A percentile compares a stretch with the other conserved stretches of the same genome.
Conservation (phyloP, 1,140 invertebrate genomes). For the Drosophila athabasca region DNA sequence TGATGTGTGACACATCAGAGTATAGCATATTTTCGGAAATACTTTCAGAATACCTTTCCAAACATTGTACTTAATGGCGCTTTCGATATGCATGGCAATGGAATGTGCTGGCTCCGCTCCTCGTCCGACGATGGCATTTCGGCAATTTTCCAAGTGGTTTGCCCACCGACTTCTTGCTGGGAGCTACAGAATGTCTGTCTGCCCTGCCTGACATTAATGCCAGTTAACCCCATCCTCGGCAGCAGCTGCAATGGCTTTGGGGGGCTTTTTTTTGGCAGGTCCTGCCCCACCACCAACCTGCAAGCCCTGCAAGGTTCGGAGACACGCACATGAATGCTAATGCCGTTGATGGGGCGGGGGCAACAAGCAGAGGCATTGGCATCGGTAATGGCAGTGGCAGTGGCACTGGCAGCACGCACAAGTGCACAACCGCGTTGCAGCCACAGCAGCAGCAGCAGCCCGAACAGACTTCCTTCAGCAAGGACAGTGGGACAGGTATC, state of each 20-base stretch:
- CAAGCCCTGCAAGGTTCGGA: constrained; percentile 3
- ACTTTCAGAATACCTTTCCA: constrained; percentile 31
- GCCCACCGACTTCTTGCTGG: constrained; percentile 30
- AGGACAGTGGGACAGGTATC: constrained; percentile 26
- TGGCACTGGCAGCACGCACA: constrained; percentile 65
- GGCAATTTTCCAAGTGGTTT: constrained; percentile 65
- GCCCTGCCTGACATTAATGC: constrained; percentile 72
- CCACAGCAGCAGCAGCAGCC: constrained; percentile 47
- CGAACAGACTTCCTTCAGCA: constrained; percentile 35
- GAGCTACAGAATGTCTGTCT: constrained; percentile 57
- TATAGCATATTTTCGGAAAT: constrained; percentile 9
- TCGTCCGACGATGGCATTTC: constrained; percentile 39
- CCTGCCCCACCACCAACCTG: neutral
- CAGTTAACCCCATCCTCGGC: constrained; percentile 69
- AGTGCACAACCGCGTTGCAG: constrained; percentile 72
- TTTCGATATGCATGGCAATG: neutral
- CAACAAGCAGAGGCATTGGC: constrained; percentile 6
- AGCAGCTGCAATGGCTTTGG: constrained; percentile 60
- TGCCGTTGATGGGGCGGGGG: constrained; percentile 19
- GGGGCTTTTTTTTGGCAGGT: constrained; percentile 57
- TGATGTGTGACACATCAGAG: no score
- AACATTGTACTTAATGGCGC: constrained; percentile 11
- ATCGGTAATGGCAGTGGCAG: constrained; percentile 18
- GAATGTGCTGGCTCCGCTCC: constrained; percentile 8
- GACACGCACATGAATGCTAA: constrained; percentile 75